Percentiles rank a stretch among this genome's conserved stretches.
phyloP scores from a whole-genome alignment of 2,797 vertebrate genomes.

The Tauraco hartlaubi region DNA sequence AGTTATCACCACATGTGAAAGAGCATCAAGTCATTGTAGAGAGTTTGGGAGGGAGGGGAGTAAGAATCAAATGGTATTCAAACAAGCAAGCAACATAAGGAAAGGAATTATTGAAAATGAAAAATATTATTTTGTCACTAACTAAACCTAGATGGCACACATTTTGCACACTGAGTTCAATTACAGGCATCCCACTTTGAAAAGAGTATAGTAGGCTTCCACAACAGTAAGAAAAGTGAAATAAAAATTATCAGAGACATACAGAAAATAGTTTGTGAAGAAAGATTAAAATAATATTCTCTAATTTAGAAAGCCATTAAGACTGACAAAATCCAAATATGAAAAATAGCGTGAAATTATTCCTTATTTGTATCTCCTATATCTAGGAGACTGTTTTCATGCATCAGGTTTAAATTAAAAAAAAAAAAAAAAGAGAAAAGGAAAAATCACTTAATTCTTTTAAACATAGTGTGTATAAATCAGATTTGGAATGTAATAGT shows the following conservation, averaged over 20 bases:
- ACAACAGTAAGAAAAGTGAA: background rate
- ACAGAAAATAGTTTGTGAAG: background rate
- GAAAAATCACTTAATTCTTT: background rate
- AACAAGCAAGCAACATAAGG: background rate
- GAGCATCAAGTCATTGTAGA: background rate
- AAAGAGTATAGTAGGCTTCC: background rate
- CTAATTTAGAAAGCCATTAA: background rate
- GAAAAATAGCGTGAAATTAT: background rate
- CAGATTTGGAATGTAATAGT: background rate
- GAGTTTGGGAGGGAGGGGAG: no score
- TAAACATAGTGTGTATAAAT: background rate
- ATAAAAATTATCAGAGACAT: background rate
- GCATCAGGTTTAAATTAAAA: background rate
- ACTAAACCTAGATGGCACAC: background rate
- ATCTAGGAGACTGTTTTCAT: background rate
- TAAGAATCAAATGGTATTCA: background rate
- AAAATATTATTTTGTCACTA: background rate
- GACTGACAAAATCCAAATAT: background rate
- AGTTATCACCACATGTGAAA: background rate
- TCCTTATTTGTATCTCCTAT: background rate
- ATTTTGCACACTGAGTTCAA: background rate
- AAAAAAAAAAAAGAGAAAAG: background rate
- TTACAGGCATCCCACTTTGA: background rate
- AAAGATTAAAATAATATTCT: background rate
- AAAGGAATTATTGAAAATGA: background rate